A percentile compares a stretch with the other conserved stretches of the same genome.
These are phyloP conservation scores for Trichomycterus rosablanca DNA, from an alignment of 2,113 vertebrate species.

Conservation along the genomic window DNA sequence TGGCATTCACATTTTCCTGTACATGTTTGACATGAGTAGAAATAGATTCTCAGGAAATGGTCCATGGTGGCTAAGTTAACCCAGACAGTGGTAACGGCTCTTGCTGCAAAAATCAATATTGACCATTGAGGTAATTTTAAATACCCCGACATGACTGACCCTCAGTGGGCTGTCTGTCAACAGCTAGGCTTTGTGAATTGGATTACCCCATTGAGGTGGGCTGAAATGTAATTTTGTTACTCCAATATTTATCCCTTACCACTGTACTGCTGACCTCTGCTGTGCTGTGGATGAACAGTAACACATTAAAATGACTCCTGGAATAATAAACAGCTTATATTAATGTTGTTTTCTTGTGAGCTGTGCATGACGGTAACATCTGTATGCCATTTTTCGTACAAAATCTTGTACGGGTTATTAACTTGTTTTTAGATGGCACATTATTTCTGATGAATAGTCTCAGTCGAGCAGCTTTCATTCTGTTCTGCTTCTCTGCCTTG, in stretches of 20 bases:
- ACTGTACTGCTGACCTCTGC: slow-evolving; percentile 16
- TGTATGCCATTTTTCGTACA: not conserved
- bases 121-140: slow-evolving; percentile 45
- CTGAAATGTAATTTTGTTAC: slow-evolving; percentile 18
- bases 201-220: slow-evolving; percentile 34
- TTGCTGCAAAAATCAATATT: slow-evolving; percentile 42
- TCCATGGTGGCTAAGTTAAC: slow-evolving; percentile 15
- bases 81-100: slow-evolving; percentile 29
- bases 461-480: slow-evolving; percentile 7
- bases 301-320: slow-evolving; percentile 6
- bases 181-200: slow-evolving; percentile 28
- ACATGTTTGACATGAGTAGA: slow-evolving; percentile 27
- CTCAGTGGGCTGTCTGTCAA: slow-evolving; percentile 18
- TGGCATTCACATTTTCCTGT: not conserved
- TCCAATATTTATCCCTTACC: slow-evolving; percentile 35
- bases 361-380: not conserved
- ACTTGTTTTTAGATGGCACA: slow-evolving; percentile 9
- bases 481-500: slow-evolving; percentile 55
- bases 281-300: not conserved
- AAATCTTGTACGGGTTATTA: not conserved
- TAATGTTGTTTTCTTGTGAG: not conserved
- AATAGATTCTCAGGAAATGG: slow-evolving; percentile 34
- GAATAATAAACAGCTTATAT: not conserved
- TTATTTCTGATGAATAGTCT: not conserved
- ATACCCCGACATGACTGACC: slow-evolving; percentile 28